phyloP scores from a whole-genome alignment of 1,140 invertebrate genomes.

The Sinella curviseta region DNA sequence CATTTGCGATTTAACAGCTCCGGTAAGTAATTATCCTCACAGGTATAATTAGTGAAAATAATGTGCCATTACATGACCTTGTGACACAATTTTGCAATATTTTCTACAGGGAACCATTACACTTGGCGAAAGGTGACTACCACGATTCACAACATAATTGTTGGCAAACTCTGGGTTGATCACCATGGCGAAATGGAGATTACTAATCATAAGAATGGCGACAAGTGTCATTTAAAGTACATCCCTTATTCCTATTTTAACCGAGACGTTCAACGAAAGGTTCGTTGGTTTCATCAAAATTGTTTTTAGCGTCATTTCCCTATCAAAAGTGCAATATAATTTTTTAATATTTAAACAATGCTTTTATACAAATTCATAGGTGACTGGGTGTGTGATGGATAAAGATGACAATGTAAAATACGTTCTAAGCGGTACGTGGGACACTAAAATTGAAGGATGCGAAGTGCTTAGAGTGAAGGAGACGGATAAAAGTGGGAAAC shows the following conservation, averaged over 20 bases:
- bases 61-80: slow-evolving; percentile 29
- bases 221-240: slow-evolving; percentile 94
- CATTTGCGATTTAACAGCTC: slow-evolving; percentile 73
- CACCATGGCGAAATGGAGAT: slow-evolving; percentile 99
- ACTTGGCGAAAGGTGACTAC: slow-evolving; percentile 98
- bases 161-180: slow-evolving; percentile 99
- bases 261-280: slow-evolving; percentile 86
- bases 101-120: slow-evolving; percentile 75
- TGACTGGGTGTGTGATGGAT: slow-evolving; percentile 70
- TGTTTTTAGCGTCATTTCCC: too few relatives aligned
- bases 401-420: slow-evolving; percentile 65
- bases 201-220: slow-evolving; percentile 78
- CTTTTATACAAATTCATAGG: slow-evolving; percentile 55
- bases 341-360: neutral
- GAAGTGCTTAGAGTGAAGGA: slow-evolving; percentile 74
- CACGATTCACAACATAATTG: slow-evolving; percentile 98
- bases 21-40: slow-evolving; percentile 50
- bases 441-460: slow-evolving; percentile 89
- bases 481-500: slow-evolving; percentile 70
- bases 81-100: neutral
- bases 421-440: slow-evolving; percentile 93
- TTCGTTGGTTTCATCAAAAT: slow-evolving; percentile 59
- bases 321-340: neutral
- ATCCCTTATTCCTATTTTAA: slow-evolving; percentile 98
- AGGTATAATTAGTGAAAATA: slow-evolving; percentile 35